phyloP scores from a whole-genome alignment of 2,113 vertebrate species.

The Bagarius yarrelli region DNA sequence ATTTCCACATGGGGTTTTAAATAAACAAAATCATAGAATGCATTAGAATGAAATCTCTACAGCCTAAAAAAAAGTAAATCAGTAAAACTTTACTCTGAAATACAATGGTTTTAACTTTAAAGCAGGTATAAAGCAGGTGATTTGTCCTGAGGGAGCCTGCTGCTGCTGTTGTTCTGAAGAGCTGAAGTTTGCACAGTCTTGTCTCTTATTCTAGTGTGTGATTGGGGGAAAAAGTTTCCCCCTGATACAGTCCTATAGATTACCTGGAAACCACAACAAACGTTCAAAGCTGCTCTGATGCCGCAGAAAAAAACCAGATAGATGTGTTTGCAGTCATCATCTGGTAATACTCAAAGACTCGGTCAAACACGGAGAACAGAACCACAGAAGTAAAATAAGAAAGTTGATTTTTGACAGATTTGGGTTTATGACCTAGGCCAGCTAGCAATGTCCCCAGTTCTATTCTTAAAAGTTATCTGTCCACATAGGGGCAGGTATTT shows the following conservation, averaged over 20 bases:
- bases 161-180: slow-evolving; percentile 30
- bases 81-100: slow-evolving; percentile 13
- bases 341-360: slow-evolving; percentile 26
- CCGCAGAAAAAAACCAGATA: slow-evolving; percentile 12
- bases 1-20: not conserved
- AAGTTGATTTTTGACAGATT: slow-evolving; percentile 26
- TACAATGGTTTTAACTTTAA: slow-evolving; percentile 20
- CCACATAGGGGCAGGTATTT: not conserved
- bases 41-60: not conserved
- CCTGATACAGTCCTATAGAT: slow-evolving; percentile 27
- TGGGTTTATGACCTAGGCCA: slow-evolving; percentile 35
- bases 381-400: not conserved
- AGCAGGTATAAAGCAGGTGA: slow-evolving; percentile 53
- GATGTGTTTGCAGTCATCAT: slow-evolving; percentile 10
- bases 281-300: slow-evolving; percentile 29
- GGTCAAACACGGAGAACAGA: not conserved
- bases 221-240: slow-evolving; percentile 29
- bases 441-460: not conserved
- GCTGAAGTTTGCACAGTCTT: slow-evolving; percentile 35
- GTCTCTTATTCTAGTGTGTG: slow-evolving; percentile 48
- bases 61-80: slow-evolving; percentile 1
- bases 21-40: not conserved
- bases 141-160: slow-evolving; percentile 56
- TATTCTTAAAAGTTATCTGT: slow-evolving; percentile 7
- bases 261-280: slow-evolving; percentile 37